phyloP scores from a whole-genome alignment of 2,113 vertebrate species.

The Antechinus flavipes region DNA sequence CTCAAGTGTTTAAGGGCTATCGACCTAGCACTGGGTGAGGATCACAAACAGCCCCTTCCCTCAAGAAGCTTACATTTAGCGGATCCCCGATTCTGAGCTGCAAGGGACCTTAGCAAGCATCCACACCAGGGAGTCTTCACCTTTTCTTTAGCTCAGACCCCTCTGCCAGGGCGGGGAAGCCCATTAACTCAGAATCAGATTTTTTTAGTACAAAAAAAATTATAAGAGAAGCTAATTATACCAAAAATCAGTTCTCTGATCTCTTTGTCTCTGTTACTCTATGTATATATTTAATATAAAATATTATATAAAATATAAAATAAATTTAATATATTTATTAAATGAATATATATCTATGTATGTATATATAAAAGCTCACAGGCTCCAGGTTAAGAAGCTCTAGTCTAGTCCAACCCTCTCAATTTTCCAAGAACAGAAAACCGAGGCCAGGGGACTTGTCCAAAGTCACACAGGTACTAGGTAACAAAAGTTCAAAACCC shows the following conservation, averaged over 20 bases:
- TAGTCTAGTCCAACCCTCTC: background rate
- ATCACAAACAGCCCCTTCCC: background rate
- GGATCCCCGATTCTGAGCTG: background rate
- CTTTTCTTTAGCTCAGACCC: background rate
- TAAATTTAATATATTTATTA: too few species aligned
- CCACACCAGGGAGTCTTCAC: background rate
- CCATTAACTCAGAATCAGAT: background rate
- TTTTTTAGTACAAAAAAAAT: background rate
- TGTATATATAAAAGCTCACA: background rate
- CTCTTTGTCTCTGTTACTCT: too few species aligned
- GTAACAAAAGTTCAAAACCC: background rate
- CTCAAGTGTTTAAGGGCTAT: background rate
- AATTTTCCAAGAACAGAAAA: background rate
- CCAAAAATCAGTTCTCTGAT: background rate
- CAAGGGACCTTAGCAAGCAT: background rate
- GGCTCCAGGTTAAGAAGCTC: background rate
- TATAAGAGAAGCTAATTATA: background rate
- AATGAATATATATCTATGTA: too few species aligned
- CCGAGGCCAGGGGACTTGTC: background rate
- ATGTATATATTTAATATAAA: too few species aligned
- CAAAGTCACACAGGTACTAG: background rate
- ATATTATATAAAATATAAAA: too few species aligned
- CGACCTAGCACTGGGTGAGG: too few species aligned
- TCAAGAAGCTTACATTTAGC: background rate
- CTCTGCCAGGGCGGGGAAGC: background rate